A percentile compares a stretch with the other conserved stretches of the same genome.
These are phyloP conservation scores for Laupala kohalensis DNA, from an alignment of 1,140 invertebrate species.

Conservation along the genomic window DNA sequence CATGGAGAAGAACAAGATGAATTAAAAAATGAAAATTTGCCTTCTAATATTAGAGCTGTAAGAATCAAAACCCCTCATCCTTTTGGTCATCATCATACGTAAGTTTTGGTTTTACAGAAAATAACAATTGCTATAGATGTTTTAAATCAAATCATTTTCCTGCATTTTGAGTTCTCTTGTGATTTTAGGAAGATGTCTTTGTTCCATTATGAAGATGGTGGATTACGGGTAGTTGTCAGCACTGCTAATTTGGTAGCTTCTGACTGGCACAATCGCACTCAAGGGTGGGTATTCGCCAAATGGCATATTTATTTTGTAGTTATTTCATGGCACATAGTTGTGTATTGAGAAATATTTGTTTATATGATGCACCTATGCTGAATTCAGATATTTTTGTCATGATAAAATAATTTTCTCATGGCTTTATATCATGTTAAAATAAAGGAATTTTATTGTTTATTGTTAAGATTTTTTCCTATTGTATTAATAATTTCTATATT, in stretches of 20 bases:
- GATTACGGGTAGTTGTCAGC: slow-evolving; percentile 72
- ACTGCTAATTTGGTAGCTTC: slow-evolving; percentile 83
- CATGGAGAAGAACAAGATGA: slow-evolving; percentile 60
- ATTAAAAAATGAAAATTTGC: slow-evolving; percentile 34
- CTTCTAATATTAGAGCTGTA: slow-evolving; percentile 48
- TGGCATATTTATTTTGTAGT: slow-evolving; percentile 13
- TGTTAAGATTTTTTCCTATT: not conserved
- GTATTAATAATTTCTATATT: too few relatives aligned
- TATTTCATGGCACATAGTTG: slow-evolving; percentile 2
- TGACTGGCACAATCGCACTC: slow-evolving; percentile 90
- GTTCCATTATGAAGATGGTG: slow-evolving; percentile 65
- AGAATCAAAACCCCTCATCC: slow-evolving; percentile 58
- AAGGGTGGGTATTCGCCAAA: too few relatives aligned
- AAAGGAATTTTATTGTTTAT: not conserved
- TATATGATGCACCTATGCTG: not conserved
- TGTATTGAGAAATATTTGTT: not conserved
- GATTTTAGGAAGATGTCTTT: slow-evolving; percentile 75
- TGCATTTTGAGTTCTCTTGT: slow-evolving; percentile 13
- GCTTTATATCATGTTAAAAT: not conserved
- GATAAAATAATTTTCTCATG: not conserved
- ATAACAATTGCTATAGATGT: slow-evolving; percentile 4
- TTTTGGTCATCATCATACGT: slow-evolving; percentile 85
- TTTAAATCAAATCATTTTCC: slow-evolving; percentile 13
- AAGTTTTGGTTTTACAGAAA: slow-evolving; percentile 22
- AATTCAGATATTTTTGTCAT: not conserved